Conservation (phyloP, 2,113 vertebrate genomes). For the Chaetura pelagica region DNA sequence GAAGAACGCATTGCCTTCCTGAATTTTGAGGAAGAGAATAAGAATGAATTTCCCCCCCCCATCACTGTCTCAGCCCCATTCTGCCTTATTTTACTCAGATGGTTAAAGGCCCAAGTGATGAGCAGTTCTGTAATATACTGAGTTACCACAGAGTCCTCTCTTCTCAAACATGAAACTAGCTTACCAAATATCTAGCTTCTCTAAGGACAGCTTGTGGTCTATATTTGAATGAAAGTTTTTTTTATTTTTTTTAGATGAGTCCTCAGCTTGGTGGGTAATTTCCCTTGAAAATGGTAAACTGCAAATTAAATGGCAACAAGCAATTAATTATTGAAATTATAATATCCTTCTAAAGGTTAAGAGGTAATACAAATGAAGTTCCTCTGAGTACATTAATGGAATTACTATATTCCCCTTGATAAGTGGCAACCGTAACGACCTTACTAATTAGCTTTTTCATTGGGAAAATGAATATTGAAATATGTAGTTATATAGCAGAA, state of each 20-base stretch:
- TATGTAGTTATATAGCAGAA: constrained; percentile 11
- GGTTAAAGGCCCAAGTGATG: not conserved
- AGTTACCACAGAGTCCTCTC: not conserved
- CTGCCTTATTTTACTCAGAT: not conserved
- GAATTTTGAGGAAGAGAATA: not conserved
- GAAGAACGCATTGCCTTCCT: not conserved
- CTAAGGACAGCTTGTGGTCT: not conserved
- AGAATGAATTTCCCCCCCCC: not conserved
- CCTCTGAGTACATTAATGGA: constrained; percentile 51
- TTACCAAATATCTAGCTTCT: constrained; percentile 1
- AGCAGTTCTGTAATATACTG: not conserved
- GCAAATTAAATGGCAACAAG: constrained; percentile 64
- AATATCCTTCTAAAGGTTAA: constrained; percentile 66
- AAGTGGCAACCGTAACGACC: constrained; percentile 47
- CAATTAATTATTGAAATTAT: constrained; percentile 68
- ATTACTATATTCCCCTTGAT: constrained; percentile 4
- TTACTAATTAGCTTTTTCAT: constrained; percentile 47
- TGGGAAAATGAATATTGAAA: constrained; percentile 12
- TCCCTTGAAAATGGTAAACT: constrained; percentile 60
- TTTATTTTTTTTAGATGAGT: not conserved
- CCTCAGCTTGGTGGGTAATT: constrained; percentile 23
- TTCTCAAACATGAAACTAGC: not conserved
- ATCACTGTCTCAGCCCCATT: not conserved
- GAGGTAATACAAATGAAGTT: constrained; percentile 66
- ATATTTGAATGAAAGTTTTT: not conserved